Evolutionary conservation across 2,797 vertebrate genomes (phyloP).

Genomic region (Alcedo quadribrachys): DNA sequence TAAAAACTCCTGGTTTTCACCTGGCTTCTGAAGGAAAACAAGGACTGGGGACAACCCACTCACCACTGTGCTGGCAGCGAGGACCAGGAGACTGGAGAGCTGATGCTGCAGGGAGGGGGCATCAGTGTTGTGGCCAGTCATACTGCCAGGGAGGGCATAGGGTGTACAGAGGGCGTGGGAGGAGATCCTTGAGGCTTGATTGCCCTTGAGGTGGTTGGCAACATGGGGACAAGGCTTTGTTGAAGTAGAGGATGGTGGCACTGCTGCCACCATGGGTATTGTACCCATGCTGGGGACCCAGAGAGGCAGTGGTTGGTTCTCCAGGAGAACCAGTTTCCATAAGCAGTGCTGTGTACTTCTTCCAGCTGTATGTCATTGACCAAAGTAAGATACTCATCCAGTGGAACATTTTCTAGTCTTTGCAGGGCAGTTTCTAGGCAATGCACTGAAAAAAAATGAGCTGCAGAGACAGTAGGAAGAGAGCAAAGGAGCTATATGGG

Average conservation of each 20-base stretch:
- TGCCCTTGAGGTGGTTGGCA: not conserved
- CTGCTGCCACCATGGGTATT: not conserved
- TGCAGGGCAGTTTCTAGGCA: not conserved
- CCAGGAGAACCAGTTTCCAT: not conserved
- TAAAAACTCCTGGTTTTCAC: conserved; percentile 56
- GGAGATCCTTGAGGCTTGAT: not conserved
- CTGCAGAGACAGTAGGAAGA: not conserved
- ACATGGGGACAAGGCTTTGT: not conserved
- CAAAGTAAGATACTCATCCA: not conserved
- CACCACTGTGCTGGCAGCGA: fast-evolving
- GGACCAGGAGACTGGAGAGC: not conserved
- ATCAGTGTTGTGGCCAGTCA: not conserved
- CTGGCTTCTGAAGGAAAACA: conserved; percentile 10
- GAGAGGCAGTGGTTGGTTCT: not conserved
- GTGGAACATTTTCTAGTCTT: not conserved
- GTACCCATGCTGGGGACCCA: not conserved
- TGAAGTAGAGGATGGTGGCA: not conserved
- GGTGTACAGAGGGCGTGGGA: not conserved
- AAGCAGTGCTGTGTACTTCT: not conserved
- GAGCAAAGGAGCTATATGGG: not conserved
- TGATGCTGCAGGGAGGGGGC: not conserved
- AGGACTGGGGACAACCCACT: not conserved
- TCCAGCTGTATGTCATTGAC: not conserved
- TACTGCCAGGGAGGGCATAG: not conserved
- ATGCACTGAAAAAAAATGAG: not conserved